Base-by-base conservation (phyloP, 2,888 invertebrate genomes). In the Tuta absoluta region DNA sequence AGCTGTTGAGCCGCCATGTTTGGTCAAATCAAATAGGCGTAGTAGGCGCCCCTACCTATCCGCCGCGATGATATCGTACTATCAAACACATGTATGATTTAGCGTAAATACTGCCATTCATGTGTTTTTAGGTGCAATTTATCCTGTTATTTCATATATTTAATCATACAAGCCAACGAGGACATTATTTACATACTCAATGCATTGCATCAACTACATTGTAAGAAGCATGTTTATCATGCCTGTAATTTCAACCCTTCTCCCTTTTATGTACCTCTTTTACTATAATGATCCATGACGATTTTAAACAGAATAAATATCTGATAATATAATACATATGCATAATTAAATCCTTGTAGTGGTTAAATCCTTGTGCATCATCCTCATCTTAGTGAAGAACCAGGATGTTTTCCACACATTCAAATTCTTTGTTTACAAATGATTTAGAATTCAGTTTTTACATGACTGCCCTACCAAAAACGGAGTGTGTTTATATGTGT, bases 1-100 rank as follows among this genome's bases (percentile, higher is more conserved):
- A 92, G 92, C 92, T 92, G 92, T 92, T 92, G 87, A 82, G 83
- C 91, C 89, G 92, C 92, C 92, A 92, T 92, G 90, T 92, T 92
- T 91, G 87, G 87, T 82, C 81, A 81, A 85, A 86, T 84, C 83
- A 85, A 89, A 91, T 88, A 91, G 90, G 90, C 91, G 91, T 91
- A 91, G 88, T 91, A 91, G 76, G 80, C 82, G 81, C 84, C 77
- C 75, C 76, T 78, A 77, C 77, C 68, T 70, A 71, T 69, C 72
- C 78, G 78, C 71, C 76, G 77, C 76, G 73, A 76, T 75, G 72
- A 70, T 72, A 71, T 69, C 76, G 75, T 84, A 83, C 80, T 79
- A 82, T 71, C 72, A 75, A 79, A 79, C 83, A 59, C 74, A 78
- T 79, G 79, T 79, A 76, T 72, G 72, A 71, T 71, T 71, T 72